phyloP scores from a whole-genome alignment of 2,797 vertebrate species.

The Cirrhinus molitorella region DNA sequence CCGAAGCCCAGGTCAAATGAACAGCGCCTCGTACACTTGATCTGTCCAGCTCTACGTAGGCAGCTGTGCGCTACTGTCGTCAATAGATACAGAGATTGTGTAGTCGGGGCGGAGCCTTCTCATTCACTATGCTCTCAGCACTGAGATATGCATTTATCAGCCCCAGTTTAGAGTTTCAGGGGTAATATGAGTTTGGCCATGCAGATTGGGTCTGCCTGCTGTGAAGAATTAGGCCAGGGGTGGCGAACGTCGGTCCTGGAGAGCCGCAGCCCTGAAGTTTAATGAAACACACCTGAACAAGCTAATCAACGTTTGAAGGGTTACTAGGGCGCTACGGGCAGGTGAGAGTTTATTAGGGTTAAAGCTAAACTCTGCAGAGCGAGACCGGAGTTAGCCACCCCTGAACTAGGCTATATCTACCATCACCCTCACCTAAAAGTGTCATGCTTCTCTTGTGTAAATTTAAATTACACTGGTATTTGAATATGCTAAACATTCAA shows the following conservation, averaged over 20 bases:
- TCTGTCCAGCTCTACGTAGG: constrained; percentile 14
- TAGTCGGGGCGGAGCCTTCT: background rate
- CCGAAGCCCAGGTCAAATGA: background rate
- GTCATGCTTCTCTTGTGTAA: too few species aligned
- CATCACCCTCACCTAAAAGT: background rate
- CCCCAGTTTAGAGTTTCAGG: background rate
- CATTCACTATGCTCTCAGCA: constrained; percentile 23
- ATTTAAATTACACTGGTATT: background rate
- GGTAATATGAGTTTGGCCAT: background rate
- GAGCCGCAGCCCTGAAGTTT: too few species aligned
- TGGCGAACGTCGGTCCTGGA: too few species aligned
- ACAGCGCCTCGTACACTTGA: constrained; percentile 21
- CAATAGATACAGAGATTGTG: background rate
- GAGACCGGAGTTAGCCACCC: too few species aligned
- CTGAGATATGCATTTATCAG: constrained; percentile 31
- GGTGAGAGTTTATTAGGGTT: too few species aligned
- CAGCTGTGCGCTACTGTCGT: constrained; percentile 6
- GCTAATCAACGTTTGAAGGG: too few species aligned
- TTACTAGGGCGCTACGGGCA: too few species aligned
- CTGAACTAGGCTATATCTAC: background rate
- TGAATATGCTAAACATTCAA: background rate
- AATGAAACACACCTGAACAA: too few species aligned
- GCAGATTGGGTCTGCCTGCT: background rate
- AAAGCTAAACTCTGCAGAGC: too few species aligned
- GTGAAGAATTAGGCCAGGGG: background rate